A percentile compares a stretch with the other conserved stretches of the same genome.
These are phyloP conservation scores for Gonatopus flavifemur DNA, from an alignment of 1,140 invertebrate species.

Conservation along the genomic window DNA sequence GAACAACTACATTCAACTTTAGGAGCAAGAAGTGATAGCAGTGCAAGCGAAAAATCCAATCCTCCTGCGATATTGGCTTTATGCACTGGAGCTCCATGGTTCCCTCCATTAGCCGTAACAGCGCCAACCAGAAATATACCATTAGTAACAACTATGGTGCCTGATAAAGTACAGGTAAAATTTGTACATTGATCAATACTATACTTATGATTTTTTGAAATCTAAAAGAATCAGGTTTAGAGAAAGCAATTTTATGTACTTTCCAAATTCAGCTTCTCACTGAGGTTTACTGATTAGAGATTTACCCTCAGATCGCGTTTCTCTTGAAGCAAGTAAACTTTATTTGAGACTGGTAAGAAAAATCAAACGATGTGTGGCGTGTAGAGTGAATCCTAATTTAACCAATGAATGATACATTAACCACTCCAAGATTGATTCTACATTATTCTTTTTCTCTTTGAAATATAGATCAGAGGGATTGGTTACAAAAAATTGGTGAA, in stretches of 20 bases:
- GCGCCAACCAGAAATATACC: conserved; percentile 59
- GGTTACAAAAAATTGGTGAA: no score
- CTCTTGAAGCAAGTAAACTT: conserved; percentile 16
- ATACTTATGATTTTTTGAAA: background rate
- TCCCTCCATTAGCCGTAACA: conserved; percentile 71
- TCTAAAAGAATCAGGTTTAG: background rate
- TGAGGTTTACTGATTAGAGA: conserved; percentile 4
- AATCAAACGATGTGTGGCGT: no score
- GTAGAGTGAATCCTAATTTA: no score
- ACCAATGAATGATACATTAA: no score
- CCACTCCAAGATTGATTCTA: no score
- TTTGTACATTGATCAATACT: conserved; percentile 2
- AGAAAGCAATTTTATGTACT: no score
- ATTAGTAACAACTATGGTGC: conserved; percentile 29
- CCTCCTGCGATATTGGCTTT: conserved; percentile 48
- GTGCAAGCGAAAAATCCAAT: conserved; percentile 41
- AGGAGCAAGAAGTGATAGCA: conserved; percentile 45
- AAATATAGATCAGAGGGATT: no score
- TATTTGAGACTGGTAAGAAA: conserved; percentile 22
- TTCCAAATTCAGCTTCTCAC: background rate
- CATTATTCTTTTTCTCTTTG: no score
- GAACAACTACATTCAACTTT: conserved; percentile 53
- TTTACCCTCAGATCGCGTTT: conserved; percentile 21
- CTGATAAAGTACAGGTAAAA: conserved; percentile 47
- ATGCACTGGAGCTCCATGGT: conserved; percentile 63